Base-by-base conservation (phyloP, 53 echinoderm and acorn worm species). In the Astropecten irregularis region DNA sequence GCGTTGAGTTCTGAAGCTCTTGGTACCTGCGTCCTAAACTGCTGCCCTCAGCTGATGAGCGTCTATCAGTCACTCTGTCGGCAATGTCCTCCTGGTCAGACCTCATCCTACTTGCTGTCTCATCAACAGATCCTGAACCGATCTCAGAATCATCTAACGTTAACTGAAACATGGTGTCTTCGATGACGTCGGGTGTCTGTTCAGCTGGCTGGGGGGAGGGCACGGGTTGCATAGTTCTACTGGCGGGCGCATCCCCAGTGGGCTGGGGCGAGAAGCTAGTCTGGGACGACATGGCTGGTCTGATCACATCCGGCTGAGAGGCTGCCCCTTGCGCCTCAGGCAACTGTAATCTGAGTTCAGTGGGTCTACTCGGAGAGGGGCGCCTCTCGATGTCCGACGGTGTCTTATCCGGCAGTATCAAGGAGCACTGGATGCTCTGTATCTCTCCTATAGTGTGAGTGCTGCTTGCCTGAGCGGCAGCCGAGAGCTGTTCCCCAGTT, bases 401-500 rank as follows among this genome's bases (percentile, higher is more conserved):
- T 8, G 18, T 37, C 18, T 62, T 60, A 40, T 60, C 61, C 0
- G 79, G 87, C 25, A 85, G 82, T 7, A 90, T 83, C 53, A 81
- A 87, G 21, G 82, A 67, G 83, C 99, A 99, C 55, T 70, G 56
- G 39, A 99, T 99, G 33, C 94, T 99, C 83, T 99, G 85, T 16
- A 99, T 89, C 5, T 95, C 90, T 4, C 83, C 90, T 13, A 99
- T 71, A 3, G 95, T 82, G 33, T 73, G 91, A 10, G 84, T 64
- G 42, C 76, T 71, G 20, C 49, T 84, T 38, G 82, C 82, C 67
- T 83, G 86, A 2, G 95, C 86, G 30, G 91, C 95, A n/a, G 86
- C 84, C 3, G 71, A 82, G 42, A 93, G 84, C 68, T 93, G 88
- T 48, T 95, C 95, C 2, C 86, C 76, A 2, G 90, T 83, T 11